phyloP scores from a whole-genome alignment of 2,888 invertebrate species.

The Ramazzottius varieornatus region DNA sequence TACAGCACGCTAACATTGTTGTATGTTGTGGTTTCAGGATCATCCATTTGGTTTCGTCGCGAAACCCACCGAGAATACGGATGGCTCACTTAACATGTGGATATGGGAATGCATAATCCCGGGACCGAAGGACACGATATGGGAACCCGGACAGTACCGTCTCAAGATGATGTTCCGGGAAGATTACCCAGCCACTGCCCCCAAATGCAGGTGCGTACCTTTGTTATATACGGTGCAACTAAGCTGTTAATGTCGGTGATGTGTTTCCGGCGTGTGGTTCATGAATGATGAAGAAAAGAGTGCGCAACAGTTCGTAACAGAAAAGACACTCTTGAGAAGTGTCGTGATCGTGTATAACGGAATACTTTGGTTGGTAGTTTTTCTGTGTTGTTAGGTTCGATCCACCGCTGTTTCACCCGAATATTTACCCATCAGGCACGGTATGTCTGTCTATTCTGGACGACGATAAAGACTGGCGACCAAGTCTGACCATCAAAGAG shows the following conservation, averaged over 20 bases:
- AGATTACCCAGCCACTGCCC: slow-evolving; percentile 92
- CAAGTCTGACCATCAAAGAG: slow-evolving; percentile 78
- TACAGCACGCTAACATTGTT: too few relatives aligned
- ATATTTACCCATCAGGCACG: slow-evolving; percentile 83
- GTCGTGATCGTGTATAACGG: too few relatives aligned
- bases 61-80: slow-evolving; percentile 71
- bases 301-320: too few relatives aligned
- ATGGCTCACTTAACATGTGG: slow-evolving; percentile 84
- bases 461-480: slow-evolving; percentile 95
- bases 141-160: slow-evolving; percentile 91
- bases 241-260: too few relatives aligned
- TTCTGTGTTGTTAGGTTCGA: too few relatives aligned
- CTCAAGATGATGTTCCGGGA: slow-evolving; percentile 97
- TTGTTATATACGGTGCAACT: too few relatives aligned
- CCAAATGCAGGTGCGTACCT: slow-evolving; percentile 93
- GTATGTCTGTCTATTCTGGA: slow-evolving; percentile 82
- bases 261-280: too few relatives aligned
- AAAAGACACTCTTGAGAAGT: too few relatives aligned
- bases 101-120: slow-evolving; percentile 61
- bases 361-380: too few relatives aligned
- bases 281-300: too few relatives aligned
- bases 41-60: slow-evolving; percentile 47
- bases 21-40: too few relatives aligned
- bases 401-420: slow-evolving; percentile 91
- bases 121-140: slow-evolving; percentile 34